These are phyloP conservation scores for Epinephelus awoara DNA, from an alignment of 2,797 vertebrate species.

Conservation along the genomic window DNA sequence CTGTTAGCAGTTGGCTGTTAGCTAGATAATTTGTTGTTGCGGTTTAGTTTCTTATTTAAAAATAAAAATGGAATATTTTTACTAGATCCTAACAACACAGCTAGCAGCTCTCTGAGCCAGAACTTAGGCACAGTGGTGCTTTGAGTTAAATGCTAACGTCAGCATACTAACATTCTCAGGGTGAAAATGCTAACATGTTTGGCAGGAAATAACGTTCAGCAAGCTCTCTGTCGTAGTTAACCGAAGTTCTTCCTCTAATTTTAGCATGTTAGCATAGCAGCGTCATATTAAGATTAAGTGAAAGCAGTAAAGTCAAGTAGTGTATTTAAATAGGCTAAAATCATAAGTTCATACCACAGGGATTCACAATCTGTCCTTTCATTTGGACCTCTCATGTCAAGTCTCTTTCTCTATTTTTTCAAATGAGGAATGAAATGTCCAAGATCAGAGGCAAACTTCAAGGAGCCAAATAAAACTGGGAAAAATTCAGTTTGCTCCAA, in stretches of 20 bases:
- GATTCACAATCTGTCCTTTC: constrained; percentile 1
- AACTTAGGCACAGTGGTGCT: no score
- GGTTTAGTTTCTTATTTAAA: neutral
- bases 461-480: constrained; percentile 13
- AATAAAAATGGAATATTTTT: no score
- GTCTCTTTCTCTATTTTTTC: constrained; percentile 2
- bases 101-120: no score
- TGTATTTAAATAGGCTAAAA: constrained; percentile 7
- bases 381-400: constrained; percentile 11
- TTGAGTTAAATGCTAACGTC: no score
- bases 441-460: constrained; percentile 29
- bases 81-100: no score
- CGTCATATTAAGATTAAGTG: neutral
- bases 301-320: neutral
- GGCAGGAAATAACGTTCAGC: no score
- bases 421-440: constrained; percentile 27
- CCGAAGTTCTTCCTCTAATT: no score
- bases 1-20: no score
- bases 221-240: no score
- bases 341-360: constrained; percentile 4
- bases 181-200: no score
- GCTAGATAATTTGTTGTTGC: neutral
- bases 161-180: no score
- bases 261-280: no score
- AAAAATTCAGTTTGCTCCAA: constrained; percentile 43